Evolutionary conservation across 2,888 invertebrate genomes (phyloP).

Genomic region (Dolomedes plantarius): DNA sequence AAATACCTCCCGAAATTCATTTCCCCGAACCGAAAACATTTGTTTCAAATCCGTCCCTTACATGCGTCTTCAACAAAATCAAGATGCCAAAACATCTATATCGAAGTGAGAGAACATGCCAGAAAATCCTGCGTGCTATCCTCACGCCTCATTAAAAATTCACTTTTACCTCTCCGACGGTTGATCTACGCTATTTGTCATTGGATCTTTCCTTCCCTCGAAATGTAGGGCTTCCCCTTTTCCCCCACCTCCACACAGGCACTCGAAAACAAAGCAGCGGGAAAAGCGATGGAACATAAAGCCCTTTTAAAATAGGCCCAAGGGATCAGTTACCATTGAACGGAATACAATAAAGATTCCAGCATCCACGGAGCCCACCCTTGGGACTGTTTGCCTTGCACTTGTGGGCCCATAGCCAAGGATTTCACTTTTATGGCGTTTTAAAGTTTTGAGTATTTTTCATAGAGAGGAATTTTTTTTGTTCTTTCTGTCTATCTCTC

Average conservation of each 20-base stretch:
- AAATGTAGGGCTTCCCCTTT: background rate
- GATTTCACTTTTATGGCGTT: conserved; percentile 57
- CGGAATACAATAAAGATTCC: conserved; percentile 68
- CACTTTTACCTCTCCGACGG: conserved; percentile 25
- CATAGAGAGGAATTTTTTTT: conserved; percentile 52
- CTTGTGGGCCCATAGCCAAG: conserved; percentile 48
- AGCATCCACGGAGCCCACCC: conserved; percentile 34
- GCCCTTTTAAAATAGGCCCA: conserved; percentile 67
- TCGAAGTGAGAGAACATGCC: background rate
- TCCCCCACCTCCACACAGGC: conserved; percentile 19
- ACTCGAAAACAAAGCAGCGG: conserved; percentile 30
- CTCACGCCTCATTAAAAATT: conserved; percentile 58
- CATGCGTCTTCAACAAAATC: background rate
- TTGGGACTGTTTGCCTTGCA: conserved; percentile 46
- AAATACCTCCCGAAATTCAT: too few species aligned
- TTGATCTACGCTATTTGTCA: conserved; percentile 52
- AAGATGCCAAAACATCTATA: background rate
- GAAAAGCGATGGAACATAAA: conserved; percentile 58
- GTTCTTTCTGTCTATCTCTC: too few species aligned
- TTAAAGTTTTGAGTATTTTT: conserved; percentile 70
- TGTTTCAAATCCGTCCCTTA: background rate
- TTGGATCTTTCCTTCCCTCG: conserved; percentile 27
- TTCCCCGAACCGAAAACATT: background rate
- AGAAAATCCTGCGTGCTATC: background rate
- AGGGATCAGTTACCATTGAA: conserved; percentile 63